Conservation (phyloP, 2,888 invertebrate species). For the Cataglyphis cursor region DNA sequence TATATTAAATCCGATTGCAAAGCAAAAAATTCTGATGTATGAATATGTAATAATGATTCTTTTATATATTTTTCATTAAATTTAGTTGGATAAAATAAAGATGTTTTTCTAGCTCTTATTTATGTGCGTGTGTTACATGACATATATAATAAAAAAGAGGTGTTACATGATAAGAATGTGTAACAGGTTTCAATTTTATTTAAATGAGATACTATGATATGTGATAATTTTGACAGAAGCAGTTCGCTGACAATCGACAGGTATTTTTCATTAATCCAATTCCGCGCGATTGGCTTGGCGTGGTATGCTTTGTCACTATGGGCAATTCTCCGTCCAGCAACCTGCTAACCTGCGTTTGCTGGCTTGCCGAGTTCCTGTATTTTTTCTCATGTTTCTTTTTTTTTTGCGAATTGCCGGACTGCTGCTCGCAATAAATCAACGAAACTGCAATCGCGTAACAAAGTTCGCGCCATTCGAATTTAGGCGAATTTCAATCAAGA, state of each 20-base stretch:
- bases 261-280: slow-evolving; percentile 65
- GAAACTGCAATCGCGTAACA: slow-evolving; percentile 53
- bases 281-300: slow-evolving; percentile 18
- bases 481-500: slow-evolving; percentile 52
- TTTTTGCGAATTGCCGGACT: slow-evolving; percentile 41
- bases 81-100: background rate
- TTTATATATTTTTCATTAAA: slow-evolving; percentile 21
- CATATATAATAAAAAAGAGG: background rate
- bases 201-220: background rate
- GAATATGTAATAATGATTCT: background rate
- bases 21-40: background rate
- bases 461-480: slow-evolving; percentile 59
- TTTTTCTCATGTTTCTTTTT: slow-evolving; percentile 1
- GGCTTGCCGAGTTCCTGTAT: slow-evolving; percentile 27
- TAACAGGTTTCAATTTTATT: background rate
- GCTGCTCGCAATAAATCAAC: slow-evolving; percentile 58
- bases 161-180: background rate
- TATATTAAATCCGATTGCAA: slow-evolving; percentile 10
- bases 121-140: background rate
- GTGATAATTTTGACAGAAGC: background rate
- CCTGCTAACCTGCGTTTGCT: slow-evolving; percentile 44
- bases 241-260: slow-evolving; percentile 23
- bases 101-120: background rate
- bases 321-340: slow-evolving; percentile 50
- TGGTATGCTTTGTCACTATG: slow-evolving; percentile 41